A percentile compares a stretch with the other conserved stretches of the same genome.
Evolutionary conservation across 2,113 vertebrate genomes (phyloP).

Genomic region (Lepus timidus): DNA sequence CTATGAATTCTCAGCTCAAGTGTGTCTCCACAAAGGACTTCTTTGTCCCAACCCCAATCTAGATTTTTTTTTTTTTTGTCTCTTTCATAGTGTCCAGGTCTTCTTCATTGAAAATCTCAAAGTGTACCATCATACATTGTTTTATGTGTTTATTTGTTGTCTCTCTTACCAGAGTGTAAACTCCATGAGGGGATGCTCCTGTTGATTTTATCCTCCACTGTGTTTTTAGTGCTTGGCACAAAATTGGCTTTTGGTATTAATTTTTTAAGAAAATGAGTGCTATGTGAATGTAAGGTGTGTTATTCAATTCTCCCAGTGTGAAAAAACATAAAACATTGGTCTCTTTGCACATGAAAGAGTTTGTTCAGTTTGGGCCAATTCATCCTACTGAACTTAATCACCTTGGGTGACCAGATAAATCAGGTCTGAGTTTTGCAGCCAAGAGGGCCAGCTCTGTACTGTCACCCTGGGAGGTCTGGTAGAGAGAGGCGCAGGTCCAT

Average conservation of each 20-base stretch:
- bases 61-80: not conserved
- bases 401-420: not conserved
- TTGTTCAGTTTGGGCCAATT: not conserved
- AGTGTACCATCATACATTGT: not conserved
- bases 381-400: not conserved
- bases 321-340: not conserved
- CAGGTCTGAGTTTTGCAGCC: not conserved
- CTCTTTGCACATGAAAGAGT: not conserved
- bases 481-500: too few species aligned
- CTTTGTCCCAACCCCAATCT: not conserved
- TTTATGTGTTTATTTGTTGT: not conserved
- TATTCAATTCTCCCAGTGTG: not conserved
- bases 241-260: not conserved
- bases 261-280: not conserved
- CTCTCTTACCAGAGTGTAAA: slow-evolving; percentile 9
- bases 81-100: not conserved
- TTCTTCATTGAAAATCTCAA: not conserved
- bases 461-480: not conserved
- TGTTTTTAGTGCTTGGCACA: not conserved
- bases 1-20: not conserved
- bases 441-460: not conserved
- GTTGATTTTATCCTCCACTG: not conserved
- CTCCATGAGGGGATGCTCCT: not conserved
- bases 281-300: not conserved
- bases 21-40: not conserved